Evolutionary conservation across 2,888 invertebrate species (phyloP), one percentile per base, ranked within the genome.

Genomic region (Galerucella pusilla): DNA sequence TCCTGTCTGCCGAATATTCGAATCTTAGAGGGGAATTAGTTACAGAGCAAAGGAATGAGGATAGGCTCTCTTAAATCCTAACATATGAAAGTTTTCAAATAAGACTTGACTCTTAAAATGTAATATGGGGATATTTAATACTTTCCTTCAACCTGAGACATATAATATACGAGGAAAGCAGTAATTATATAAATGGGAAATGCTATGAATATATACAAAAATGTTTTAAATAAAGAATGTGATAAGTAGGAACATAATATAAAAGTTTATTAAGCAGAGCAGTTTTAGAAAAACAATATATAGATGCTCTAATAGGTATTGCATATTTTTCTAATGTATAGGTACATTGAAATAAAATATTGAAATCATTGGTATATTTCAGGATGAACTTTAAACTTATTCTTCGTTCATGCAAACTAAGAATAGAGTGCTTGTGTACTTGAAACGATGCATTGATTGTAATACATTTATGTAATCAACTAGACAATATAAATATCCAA

Each of bases 61-160:
- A 70, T 69, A 65, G 54, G 54, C 49, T 59, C 12, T 46, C 57
- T 65, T 60, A 75, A 75, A 75, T 72, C 75, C 75, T 12, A 75
- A 49, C 71, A 71, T 75, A 75, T 75, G 71, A 71, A 75, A 72
- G 49, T 72, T 68, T 64, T 75, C 68, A 71, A 71, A 75, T 68
- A 12, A 46, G 14, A 20, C 46, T 49, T 25, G 52, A 67, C 16
- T 14, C 14, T 49, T n/a, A 9, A 10, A 10, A 67, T 52, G 52
- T 63, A 52, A 67, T 25, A 66, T 66, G 14, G 20, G 42, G 54
- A 14, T 14, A 70, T 63, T 63, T 70, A 63, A 63, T 70, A 63
- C 12, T 63, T 60, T 25, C 16, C 42, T 68, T 68, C 28, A 46
- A 7, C n/a, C 46, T 68, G 12, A 25, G 49, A 25, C 11, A 49